phyloP scores from a whole-genome alignment of 2,888 invertebrate species.

The Drosophila subsilvestris region DNA sequence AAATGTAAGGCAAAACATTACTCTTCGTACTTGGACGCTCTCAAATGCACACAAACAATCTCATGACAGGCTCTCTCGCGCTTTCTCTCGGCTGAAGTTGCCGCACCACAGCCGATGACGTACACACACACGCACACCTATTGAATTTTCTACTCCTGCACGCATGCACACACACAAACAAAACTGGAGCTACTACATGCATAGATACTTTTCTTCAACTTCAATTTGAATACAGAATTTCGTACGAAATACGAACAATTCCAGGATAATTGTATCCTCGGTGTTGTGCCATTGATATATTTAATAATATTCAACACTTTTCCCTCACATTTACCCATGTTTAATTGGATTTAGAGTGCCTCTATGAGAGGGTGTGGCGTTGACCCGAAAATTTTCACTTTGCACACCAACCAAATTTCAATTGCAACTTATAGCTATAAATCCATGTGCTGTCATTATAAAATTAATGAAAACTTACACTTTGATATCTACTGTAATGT shows the following conservation, averaged over 20 bases:
- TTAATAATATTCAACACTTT: slow-evolving; percentile 12
- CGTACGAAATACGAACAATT: slow-evolving; percentile 16
- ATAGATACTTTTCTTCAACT: slow-evolving; percentile 61
- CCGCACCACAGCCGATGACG: slow-evolving; percentile 75
- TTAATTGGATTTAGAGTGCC: slow-evolving; percentile 56
- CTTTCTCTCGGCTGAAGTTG: slow-evolving; percentile 73
- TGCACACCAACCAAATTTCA: slow-evolving; percentile 53
- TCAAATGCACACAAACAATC: slow-evolving; percentile 38
- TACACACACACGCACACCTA: slow-evolving; percentile 46
- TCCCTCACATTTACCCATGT: slow-evolving; percentile 35
- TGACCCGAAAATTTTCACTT: slow-evolving; percentile 79
- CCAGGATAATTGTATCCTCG: slow-evolving; percentile 11
- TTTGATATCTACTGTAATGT: slow-evolving; percentile 47
- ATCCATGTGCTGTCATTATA: slow-evolving; percentile 17
- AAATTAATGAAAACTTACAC: slow-evolving; percentile 67
- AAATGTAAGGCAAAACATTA: slow-evolving; percentile 31
- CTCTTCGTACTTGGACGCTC: slow-evolving; percentile 20
- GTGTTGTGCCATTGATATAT: not conserved
- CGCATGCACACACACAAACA: slow-evolving; percentile 29
- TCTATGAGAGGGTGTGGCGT: slow-evolving; percentile 80
- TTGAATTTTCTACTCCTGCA: slow-evolving; percentile 29
- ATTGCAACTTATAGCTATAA: slow-evolving; percentile 34
- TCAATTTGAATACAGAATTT: slow-evolving; percentile 54
- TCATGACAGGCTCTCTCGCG: slow-evolving; percentile 34
- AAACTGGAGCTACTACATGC: slow-evolving; percentile 60